phyloP scores from a whole-genome alignment of 1,140 invertebrate species.

The Scaptomyza montana region DNA sequence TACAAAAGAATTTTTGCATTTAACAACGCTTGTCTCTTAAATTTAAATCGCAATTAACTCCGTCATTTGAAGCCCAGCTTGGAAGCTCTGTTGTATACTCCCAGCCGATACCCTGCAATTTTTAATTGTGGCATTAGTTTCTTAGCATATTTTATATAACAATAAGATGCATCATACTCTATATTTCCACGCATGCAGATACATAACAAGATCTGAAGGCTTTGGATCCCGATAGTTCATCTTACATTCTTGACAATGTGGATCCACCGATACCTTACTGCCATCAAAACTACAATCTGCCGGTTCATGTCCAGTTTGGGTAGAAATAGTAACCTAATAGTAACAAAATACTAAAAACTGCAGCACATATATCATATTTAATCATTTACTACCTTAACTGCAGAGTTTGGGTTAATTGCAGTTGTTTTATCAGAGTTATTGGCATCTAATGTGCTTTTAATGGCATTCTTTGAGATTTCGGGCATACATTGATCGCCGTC shows the following conservation, averaged over 20 bases:
- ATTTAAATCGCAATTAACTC: slow-evolving; percentile 85
- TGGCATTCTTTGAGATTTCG: slow-evolving; percentile 72
- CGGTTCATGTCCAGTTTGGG: slow-evolving; percentile 49
- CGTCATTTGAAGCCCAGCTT: slow-evolving; percentile 93
- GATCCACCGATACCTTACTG: slow-evolving; percentile 91
- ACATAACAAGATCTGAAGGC: slow-evolving; percentile 96
- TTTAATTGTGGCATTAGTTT: neutral
- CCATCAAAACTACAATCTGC: slow-evolving; percentile 85
- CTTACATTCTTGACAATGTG: slow-evolving; percentile 96
- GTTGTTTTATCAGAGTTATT: neutral
- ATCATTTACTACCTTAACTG: neutral
- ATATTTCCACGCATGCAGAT: slow-evolving; percentile 97
- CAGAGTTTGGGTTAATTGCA: slow-evolving; percentile 5
- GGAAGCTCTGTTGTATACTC: slow-evolving; percentile 94
- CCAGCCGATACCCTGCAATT: slow-evolving; percentile 92
- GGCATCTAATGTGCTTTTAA: too few species aligned
- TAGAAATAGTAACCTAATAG: slow-evolving; percentile 29
- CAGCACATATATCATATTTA: neutral
- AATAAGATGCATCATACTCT: slow-evolving; percentile 84
- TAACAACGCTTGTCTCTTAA: slow-evolving; percentile 38
- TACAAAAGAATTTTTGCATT: slow-evolving; percentile 1
- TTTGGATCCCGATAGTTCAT: slow-evolving; percentile 95
- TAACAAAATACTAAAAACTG: neutral
- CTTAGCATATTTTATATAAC: neutral
- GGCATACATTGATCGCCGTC: slow-evolving; percentile 93